Conservation (phyloP, 2,888 invertebrate genomes). For the Chloroclystis v-ata region DNA sequence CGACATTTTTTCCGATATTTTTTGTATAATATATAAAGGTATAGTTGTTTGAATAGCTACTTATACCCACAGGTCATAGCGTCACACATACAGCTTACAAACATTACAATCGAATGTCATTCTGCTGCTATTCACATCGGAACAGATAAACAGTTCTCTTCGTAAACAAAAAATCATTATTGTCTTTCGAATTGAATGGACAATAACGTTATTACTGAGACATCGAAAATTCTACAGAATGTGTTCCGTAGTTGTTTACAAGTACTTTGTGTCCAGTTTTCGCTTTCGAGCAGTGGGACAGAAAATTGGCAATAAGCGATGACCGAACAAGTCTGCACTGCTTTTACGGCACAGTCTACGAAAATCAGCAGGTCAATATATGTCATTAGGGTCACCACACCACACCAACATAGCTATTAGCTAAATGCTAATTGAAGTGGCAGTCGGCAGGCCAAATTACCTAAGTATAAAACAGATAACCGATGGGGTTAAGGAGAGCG, state of each 20-base stretch:
- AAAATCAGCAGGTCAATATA: neutral
- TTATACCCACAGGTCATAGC: too few species aligned
- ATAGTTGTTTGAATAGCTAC: slow-evolving; percentile 13
- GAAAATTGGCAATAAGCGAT: slow-evolving; percentile 31
- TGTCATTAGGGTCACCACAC: too few species aligned
- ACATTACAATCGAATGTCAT: neutral
- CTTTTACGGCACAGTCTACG: slow-evolving; percentile 1
- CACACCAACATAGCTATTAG: too few species aligned
- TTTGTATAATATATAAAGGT: slow-evolving; percentile 23
- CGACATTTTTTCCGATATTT: slow-evolving; percentile 24
- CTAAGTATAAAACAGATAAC: too few species aligned
- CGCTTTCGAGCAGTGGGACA: slow-evolving; percentile 22
- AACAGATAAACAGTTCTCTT: neutral
- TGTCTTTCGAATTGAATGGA: slow-evolving; percentile 15
- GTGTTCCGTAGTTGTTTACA: slow-evolving; percentile 7
- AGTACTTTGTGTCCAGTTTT: slow-evolving; percentile 10
- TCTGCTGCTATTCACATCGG: neutral
- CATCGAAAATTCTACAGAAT: slow-evolving; percentile 10
- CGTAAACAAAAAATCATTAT: slow-evolving; percentile 1
- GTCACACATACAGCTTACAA: too few species aligned
- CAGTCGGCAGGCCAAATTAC: too few species aligned
- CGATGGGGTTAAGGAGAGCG: too few species aligned
- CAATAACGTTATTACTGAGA: slow-evolving; percentile 8
- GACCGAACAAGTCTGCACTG: slow-evolving; percentile 9
- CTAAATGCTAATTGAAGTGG: too few species aligned